Evolutionary conservation across 2,888 invertebrate species (phyloP), one percentile per base, ranked within the genome.

Genomic region (Cynaeus angustus): DNA sequence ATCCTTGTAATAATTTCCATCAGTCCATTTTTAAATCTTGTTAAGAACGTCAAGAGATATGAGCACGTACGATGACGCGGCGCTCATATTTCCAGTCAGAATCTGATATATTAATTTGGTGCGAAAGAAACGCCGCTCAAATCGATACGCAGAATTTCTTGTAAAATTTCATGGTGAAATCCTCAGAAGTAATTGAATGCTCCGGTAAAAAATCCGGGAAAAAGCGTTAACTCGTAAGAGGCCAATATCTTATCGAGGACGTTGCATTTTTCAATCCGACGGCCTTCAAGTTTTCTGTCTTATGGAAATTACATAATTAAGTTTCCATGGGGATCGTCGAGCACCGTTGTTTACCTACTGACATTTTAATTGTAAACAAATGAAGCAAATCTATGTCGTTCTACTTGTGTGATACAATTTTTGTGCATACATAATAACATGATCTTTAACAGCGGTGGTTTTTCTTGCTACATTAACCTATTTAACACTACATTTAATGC

Each of bases 341-440:
- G 10, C 46, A 66, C 66, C 66, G 66, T 66, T 64, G 13, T 16
- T 59, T 67, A 52, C 59, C 59, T 68, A 62, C 61, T 62, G 46
- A 62, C 62, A 53, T 46, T 68, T 68, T 68, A 68, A 62, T 68
- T 68, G 68, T 68, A 62, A 68, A 68, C 62, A 68, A 68, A 68
- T 68, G 68, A 53, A 69, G 14, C 65, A 58, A 56, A 64, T 69
- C 65, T 38, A 66, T 70, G 62, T 55, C 56, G 56, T 38, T 46
- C 64, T 38, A 68, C 55, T 68, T 62, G 46, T 62, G 37, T 62
- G 50, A 45, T 55, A 53, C 21, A 53, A 61, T 61, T 53, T 43
- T 41, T 14, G 21, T 41, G 10, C 52, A 53, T 59, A 43, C 59
- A 28, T 50, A 43, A 65, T 37, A 52, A 52, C 41, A 26, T 52